These are phyloP conservation scores for Morus bassanus DNA, from an alignment of 2,797 vertebrate genomes.

Conservation along the genomic window DNA sequence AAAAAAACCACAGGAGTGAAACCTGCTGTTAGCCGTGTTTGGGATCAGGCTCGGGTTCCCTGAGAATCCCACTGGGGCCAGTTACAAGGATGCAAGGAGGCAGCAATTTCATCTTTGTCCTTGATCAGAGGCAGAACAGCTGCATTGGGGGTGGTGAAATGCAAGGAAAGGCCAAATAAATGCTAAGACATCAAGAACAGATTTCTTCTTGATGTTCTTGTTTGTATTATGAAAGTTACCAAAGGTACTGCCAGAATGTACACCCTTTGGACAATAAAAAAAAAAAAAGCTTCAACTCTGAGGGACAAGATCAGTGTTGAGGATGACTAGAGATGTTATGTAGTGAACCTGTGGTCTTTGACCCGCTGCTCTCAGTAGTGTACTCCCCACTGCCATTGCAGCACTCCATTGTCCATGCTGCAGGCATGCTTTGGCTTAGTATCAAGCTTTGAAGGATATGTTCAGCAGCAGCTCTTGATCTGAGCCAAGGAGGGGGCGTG, in stretches of 20 bases:
- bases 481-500: not conserved
- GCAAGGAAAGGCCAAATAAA: not conserved
- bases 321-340: not conserved
- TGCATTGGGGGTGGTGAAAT: not conserved
- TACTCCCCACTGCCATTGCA: not conserved
- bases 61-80: not conserved
- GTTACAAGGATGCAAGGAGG: not conserved
- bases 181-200: not conserved
- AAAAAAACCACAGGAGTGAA: not conserved
- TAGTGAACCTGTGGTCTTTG: not conserved
- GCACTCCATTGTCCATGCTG: not conserved
- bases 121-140: not conserved
- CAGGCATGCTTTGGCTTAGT: not conserved
- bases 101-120: not conserved
- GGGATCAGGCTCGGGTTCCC: not conserved
- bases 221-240: not conserved
- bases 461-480: not conserved
- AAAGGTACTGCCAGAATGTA: not conserved
- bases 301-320: not conserved
- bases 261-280: not conserved
- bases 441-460: not conserved
- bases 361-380: not conserved
- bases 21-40: not conserved
- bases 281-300: not conserved
- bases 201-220: not conserved